Base-by-base conservation (phyloP, 2,888 invertebrate genomes). In the Trimorus sp. region DNA sequence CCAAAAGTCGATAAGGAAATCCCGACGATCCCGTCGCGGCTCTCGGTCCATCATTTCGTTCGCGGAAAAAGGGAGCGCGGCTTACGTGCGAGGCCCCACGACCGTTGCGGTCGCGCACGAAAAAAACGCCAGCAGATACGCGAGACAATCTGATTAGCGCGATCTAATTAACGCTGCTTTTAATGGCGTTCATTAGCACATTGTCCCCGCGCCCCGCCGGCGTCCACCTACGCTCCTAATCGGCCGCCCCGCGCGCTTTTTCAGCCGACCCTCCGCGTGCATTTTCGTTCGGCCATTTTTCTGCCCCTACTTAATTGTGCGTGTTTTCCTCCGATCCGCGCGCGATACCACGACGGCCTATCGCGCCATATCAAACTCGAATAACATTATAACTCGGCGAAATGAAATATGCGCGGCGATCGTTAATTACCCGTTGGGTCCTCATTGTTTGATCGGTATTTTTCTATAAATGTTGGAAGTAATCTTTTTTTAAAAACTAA, bases 131-230 rank as follows among this genome's bases (percentile, higher is more conserved):
- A 80, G 84, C 86, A 90, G 90, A 90, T 90, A 90, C 88, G 89
- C 88, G 88, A 87, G 88, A 89, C 90, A 90, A 91, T 91, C 91
- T 90, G 91, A 91, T 91, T 91, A 91, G 90, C 88, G 89, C 90
- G 89, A 91, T 91, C 91, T 91, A 91, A 91, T 91, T 91, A 91
- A 91, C 91, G 91, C 90, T 91, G 91, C 91, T 91, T 91, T 91
- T 91, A 91, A 91, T 91, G 91, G 91, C 91, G 89, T 91, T 91
- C 91, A 90, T 91, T 91, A 91, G 91, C 91, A 91, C 90, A 91
- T 71, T 88, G 90, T 86, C 88, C 86, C 89, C 86, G 66, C 66
- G 58, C 82, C 79, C 76, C 83, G 48, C 80, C 26, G 42, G 58
- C 79, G 65, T 69, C 78, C 76, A 71, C 83, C 71, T 75, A 68